Evolutionary conservation across 2,113 vertebrate genomes (phyloP), one percentile per base, ranked within the genome.

Genomic region (Syrrhaptes paradoxus): DNA sequence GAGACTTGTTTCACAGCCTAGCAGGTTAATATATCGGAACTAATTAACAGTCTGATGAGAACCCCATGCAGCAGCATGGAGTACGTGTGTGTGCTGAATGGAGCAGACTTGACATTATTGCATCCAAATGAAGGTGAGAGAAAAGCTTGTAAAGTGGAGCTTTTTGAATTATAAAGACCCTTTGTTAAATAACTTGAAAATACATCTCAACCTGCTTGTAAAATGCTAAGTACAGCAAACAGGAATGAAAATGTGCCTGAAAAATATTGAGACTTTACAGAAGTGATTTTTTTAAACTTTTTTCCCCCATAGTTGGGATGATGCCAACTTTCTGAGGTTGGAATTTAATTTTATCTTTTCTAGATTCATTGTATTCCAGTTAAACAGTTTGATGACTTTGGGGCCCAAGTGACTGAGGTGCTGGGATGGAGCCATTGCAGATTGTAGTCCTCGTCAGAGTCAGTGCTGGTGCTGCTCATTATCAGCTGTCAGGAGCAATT

Each of bases 21-120:
- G 58, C 66, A 59, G 24, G 66, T 85, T 85, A 91, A 94, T 93
- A 76, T 72, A 85, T 91, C 54, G 94, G 49, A 91, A 58, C 49
- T 89, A 92, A 96, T 95, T 94, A 95, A 82, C 57, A 91, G 46
- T 59, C 80, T 82, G 87, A 87, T 82, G 62, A 89, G 70, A 91
- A 36, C 10, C 24, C 24, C 45, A 19, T 70, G 54, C 34, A 80
- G 41, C 52, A 90, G 52, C 13, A 4, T 72, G 74, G 54, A 72
- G 19, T 63, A 20, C 4, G 17, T 17, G 10, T 83, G 83, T 73
- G 62, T 6, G 2, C 54, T 87, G 65, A 89, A 67, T 54, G 65
- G 48, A 80, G 59, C 34, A 88, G 57, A 67, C 38, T n/a, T 70
- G 15, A 36, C 36, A 41, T 29, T 29, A 55, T 3, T 68, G 46